Conservation (phyloP, 1,140 invertebrate genomes). For the Drosophila varians region DNA sequence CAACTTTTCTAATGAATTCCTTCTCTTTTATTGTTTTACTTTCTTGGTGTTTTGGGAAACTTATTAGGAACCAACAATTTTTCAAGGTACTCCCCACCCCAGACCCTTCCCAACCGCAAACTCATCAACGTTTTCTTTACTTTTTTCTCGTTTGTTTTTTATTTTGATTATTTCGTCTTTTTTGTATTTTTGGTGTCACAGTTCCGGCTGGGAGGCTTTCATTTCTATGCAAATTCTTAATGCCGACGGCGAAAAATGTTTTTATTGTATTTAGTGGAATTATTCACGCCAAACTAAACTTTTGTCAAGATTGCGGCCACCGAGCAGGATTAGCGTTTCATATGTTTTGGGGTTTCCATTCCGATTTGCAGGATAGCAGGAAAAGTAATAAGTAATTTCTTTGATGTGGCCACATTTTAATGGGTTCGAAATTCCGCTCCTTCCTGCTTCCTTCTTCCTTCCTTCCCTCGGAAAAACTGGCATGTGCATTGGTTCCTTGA, state of each 20-base stretch:
- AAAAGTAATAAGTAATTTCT: constrained; percentile 14
- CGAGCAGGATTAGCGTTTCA: constrained; percentile 7
- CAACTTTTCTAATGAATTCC: too few species aligned
- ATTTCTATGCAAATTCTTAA: constrained; percentile 78
- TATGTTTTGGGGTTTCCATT: constrained; percentile 31
- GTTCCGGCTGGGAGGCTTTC: constrained; percentile 70
- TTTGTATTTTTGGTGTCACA: constrained; percentile 56
- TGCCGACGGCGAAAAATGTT: constrained; percentile 63
- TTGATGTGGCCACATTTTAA: constrained; percentile 35
- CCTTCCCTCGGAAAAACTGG: constrained; percentile 42
- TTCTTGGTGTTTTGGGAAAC: too few species aligned
- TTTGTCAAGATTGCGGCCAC: constrained; percentile 3
- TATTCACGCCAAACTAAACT: constrained; percentile 80
- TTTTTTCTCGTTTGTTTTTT: constrained; percentile 29
- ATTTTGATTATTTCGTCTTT: constrained; percentile 22
- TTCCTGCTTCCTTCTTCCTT: too few species aligned
- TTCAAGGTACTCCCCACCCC: too few species aligned
- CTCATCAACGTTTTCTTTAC: constrained; percentile 64
- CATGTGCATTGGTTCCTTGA: constrained; percentile 46
- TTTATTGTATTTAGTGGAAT: constrained; percentile 81
- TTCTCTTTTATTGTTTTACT: too few species aligned
- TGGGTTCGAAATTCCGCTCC: constrained; percentile 13
- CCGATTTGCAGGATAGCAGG: constrained; percentile 14
- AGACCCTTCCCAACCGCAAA: constrained; percentile 41
- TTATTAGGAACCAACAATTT: too few species aligned